phyloP scores from a whole-genome alignment of 2,797 vertebrate genomes.

The Rhynchotus rufescens region DNA sequence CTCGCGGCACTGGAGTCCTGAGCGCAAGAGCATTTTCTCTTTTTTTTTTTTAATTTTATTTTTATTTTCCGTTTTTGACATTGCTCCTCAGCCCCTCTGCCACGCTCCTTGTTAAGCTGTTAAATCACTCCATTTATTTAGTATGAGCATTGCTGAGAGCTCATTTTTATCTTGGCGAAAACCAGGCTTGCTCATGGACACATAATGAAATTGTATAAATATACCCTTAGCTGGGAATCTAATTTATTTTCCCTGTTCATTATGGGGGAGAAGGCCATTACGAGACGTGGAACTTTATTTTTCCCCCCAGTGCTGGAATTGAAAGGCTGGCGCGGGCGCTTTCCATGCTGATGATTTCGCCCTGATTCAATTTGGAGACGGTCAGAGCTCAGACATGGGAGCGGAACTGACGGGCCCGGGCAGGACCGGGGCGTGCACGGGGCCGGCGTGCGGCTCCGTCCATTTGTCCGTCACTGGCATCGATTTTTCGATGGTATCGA shows the following conservation, averaged over 20 bases:
- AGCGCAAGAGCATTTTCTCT: no score
- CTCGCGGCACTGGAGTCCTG: no score
- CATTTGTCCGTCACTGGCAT: slow-evolving; percentile 9
- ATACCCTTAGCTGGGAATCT: slow-evolving; percentile 87
- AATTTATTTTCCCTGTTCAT: slow-evolving; percentile 90
- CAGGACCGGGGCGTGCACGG: no score
- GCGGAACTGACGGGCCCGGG: slow-evolving; percentile 74
- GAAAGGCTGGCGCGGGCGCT: slow-evolving; percentile 81
- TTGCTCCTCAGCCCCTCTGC: slow-evolving; percentile 79
- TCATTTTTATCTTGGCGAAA: slow-evolving; percentile 87
- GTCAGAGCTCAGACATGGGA: slow-evolving; percentile 80
- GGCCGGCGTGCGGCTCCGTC: not conserved
- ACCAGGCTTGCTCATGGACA: slow-evolving; percentile 84
- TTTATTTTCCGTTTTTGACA: slow-evolving; percentile 79
- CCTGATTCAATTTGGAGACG: slow-evolving; percentile 85
- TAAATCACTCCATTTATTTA: slow-evolving; percentile 90
- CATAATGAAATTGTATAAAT: slow-evolving; percentile 90
- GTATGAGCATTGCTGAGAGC: slow-evolving; percentile 85
- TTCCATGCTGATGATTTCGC: slow-evolving; percentile 83
- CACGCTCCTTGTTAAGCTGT: slow-evolving; percentile 82
- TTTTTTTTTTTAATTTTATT: not conserved
- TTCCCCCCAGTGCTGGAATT: slow-evolving; percentile 76
- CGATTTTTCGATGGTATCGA: slow-evolving; percentile 10
- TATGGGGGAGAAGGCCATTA: slow-evolving; percentile 87
- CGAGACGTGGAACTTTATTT: slow-evolving; percentile 83